A percentile compares a stretch with the other conserved stretches of the same genome.
phyloP scores from a whole-genome alignment of 2,113 vertebrate species.

The Colius striatus region DNA sequence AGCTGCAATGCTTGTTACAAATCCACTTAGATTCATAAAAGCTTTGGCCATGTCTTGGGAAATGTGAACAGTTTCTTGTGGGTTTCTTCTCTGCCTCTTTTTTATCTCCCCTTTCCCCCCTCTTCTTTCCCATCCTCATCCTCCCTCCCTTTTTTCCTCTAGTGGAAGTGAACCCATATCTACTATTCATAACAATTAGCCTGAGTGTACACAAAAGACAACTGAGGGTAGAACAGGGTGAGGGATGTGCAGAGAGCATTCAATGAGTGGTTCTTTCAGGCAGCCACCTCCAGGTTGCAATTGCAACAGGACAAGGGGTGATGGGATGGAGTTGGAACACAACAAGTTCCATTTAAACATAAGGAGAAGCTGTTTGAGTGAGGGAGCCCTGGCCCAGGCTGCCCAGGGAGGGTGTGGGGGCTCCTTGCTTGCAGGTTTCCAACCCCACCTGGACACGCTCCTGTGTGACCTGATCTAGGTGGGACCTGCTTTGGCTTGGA shows the following conservation, averaged over 20 bases:
- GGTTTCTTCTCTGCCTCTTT: slow-evolving; percentile 7
- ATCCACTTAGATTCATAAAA: slow-evolving; percentile 95
- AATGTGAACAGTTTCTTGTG: slow-evolving; percentile 79
- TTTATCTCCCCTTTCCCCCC: neutral
- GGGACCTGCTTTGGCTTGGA: too few relatives aligned
- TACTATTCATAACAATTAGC: slow-evolving; percentile 90
- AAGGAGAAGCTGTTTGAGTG: too few relatives aligned
- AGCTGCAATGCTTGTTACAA: slow-evolving; percentile 92
- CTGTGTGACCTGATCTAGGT: too few relatives aligned
- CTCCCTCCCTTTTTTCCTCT: slow-evolving; percentile 11
- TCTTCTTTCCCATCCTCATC: neutral
- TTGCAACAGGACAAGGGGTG: too few relatives aligned
- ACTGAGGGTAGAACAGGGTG: neutral
- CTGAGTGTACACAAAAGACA: slow-evolving; percentile 31
- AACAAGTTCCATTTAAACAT: too few relatives aligned
- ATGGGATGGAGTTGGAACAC: too few relatives aligned
- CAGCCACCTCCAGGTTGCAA: neutral
- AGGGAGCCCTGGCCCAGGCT: too few relatives aligned
- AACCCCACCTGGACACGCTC: too few relatives aligned
- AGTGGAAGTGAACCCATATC: slow-evolving; percentile 76
- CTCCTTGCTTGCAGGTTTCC: too few relatives aligned
- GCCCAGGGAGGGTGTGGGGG: too few relatives aligned
- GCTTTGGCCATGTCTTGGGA: slow-evolving; percentile 90
- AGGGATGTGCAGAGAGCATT: neutral
- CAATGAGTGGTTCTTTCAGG: neutral